Base-by-base conservation (phyloP, 2,888 invertebrate genomes). In the Tipula confusa region DNA sequence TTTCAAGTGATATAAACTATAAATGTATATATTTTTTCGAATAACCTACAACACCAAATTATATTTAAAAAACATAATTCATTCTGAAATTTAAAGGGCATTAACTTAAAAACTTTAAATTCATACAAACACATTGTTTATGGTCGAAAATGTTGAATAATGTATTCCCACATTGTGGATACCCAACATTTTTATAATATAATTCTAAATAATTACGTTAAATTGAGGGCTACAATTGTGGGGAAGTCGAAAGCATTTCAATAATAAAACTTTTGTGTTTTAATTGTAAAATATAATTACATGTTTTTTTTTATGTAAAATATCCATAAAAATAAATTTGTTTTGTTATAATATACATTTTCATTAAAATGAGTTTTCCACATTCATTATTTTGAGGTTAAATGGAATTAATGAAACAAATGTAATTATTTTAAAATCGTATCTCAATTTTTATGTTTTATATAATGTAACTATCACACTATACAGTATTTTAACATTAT, bases 341-440 rank as follows among this genome's bases (percentile, higher is more conserved):
- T 43, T 43, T 43, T n/a, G n/a, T 43, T 15, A 4, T 43, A 18
- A 36, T 36, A 15, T 9, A 64, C 64, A 64, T 64, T 64, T 64
- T 24, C 7, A 64, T 24, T 64, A 24, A 43, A 64, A 43, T 64
- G 18, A 64, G 9, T 64, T 64, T 64, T 64, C 2, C 64, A 64
- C 64, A 24, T 64, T 64, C 18, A 43, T 24, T 64, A 64, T 64
- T 24, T 43, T 64, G 64, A 11, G 64, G 64, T 64, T 64, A 64
- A 64, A 64, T 24, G 64, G 24, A 64, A 64, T 64, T 64, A 64
- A 64, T 64, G 64, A 9, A 64, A 43, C 64, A 24, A 64, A n/a
- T 9, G 11, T 64, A 64, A 64, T 64, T 64, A 64, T 64, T 64
- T 64, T 64, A 64, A 64, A 64, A 64, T 64, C 64, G 64, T 64